Percentiles rank a stretch among this genome's conserved stretches.
These are phyloP conservation scores for Melieria picta DNA, from an alignment of 2,888 invertebrate genomes.

Conservation along the genomic window DNA sequence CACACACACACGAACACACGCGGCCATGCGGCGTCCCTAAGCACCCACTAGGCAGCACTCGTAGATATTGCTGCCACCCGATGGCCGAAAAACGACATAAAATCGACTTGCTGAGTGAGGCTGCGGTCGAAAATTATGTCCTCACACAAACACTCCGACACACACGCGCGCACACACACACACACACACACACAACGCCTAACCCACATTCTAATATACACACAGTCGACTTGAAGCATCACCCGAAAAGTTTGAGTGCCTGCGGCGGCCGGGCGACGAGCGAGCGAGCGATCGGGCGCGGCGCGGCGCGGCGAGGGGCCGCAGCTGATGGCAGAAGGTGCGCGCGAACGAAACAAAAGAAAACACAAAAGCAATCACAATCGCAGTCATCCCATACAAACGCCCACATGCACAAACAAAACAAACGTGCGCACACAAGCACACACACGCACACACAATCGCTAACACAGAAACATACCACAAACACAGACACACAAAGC, in stretches of 20 bases:
- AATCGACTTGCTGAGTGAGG: no score
- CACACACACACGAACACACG: background rate
- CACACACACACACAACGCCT: background rate
- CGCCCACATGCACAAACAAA: conserved; percentile 28
- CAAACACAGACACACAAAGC: no score
- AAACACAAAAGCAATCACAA: background rate
- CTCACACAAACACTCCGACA: conserved; percentile 17
- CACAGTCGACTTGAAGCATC: background rate
- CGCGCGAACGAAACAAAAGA: conserved; percentile 6
- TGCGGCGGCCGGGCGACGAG: no score
- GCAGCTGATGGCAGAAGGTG: background rate
- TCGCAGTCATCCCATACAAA: conserved; percentile 11
- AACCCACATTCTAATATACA: background rate
- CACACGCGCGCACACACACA: background rate
- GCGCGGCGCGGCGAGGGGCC: background rate
- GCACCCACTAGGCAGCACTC: no score
- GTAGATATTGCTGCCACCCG: no score
- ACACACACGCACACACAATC: background rate
- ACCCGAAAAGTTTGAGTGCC: no score
- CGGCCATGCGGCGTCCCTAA: background rate
- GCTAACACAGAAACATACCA: conserved; percentile 10
- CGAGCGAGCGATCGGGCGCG: background rate
- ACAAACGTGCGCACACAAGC: conserved; percentile 4
- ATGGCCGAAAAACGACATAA: no score
- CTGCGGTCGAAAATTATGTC: no score